These are phyloP conservation scores for Uloborus diversus DNA, from an alignment of 1,140 invertebrate genomes.

Conservation along the genomic window DNA sequence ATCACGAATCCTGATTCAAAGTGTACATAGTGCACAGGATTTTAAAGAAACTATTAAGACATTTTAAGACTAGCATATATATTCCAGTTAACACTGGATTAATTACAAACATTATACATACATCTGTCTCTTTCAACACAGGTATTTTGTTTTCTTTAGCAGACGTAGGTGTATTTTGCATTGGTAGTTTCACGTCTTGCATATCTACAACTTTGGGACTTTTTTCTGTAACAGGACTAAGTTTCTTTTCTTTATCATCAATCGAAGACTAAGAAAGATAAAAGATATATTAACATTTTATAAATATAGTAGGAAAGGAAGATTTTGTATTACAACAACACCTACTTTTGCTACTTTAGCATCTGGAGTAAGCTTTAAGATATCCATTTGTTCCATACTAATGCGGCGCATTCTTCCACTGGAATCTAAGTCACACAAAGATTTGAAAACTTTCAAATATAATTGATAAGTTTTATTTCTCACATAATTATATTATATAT, in stretches of 20 bases:
- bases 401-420: conserved; percentile 71
- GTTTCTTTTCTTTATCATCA: conserved; percentile 11
- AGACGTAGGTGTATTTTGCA: neutral
- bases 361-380: conserved; percentile 92
- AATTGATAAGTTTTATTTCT: neutral
- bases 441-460: neutral
- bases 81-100: neutral
- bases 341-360: conserved; percentile 69
- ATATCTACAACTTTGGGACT: neutral
- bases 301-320: neutral
- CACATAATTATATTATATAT: too few relatives aligned
- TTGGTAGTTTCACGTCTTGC: neutral
- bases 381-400: conserved; percentile 95
- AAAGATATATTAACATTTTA: neutral
- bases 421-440: conserved; percentile 7
- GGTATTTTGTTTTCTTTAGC: neutral
- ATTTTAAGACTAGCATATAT: too few relatives aligned
- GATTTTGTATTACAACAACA: neutral
- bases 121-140: neutral
- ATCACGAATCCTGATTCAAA: too few relatives aligned
- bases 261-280: neutral
- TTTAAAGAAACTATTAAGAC: too few relatives aligned
- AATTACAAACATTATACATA: neutral
- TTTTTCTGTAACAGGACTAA: conserved; percentile 34
- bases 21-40: too few relatives aligned